A percentile compares a stretch with the other conserved stretches of the same genome.
Evolutionary conservation across 2,113 vertebrate genomes (phyloP).

Genomic region (Lophotis ruficrista): DNA sequence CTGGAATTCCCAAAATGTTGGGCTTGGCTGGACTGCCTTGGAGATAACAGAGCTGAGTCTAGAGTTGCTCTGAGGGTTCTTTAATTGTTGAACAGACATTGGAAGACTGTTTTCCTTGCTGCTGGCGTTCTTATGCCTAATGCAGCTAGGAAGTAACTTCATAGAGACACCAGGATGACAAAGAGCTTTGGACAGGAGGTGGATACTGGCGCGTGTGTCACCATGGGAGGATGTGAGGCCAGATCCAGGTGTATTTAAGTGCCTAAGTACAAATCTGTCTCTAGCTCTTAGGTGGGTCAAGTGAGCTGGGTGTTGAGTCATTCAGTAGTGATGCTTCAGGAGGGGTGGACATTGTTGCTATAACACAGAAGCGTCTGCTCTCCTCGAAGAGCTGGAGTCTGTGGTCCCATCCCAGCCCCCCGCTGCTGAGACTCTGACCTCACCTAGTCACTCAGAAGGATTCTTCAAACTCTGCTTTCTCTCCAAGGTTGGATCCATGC

Average conservation of each 20-base stretch:
- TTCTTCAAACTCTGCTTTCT: background rate
- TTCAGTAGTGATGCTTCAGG: background rate
- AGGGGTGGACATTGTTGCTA: background rate
- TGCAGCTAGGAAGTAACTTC: fast-evolving
- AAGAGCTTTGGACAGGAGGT: background rate
- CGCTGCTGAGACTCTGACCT: background rate
- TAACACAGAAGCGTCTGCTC: background rate
- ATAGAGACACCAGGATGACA: background rate
- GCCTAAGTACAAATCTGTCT: background rate
- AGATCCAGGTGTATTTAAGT: background rate
- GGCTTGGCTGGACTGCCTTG: background rate
- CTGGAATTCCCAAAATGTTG: background rate
- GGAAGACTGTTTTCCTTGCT: background rate
- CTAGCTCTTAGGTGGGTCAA: background rate
- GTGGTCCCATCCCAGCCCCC: background rate
- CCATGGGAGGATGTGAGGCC: background rate
- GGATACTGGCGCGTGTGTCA: background rate
- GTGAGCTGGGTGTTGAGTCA: background rate
- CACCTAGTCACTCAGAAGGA: background rate
- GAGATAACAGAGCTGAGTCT: background rate
- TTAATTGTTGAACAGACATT: background rate
- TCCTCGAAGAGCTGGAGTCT: background rate
- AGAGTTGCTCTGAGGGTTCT: background rate
- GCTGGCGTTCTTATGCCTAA: background rate
- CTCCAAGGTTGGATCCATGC: constrained; percentile 96